Conservation (phyloP, 2,113 vertebrate species). For the Nycticryphes semicollaris region DNA sequence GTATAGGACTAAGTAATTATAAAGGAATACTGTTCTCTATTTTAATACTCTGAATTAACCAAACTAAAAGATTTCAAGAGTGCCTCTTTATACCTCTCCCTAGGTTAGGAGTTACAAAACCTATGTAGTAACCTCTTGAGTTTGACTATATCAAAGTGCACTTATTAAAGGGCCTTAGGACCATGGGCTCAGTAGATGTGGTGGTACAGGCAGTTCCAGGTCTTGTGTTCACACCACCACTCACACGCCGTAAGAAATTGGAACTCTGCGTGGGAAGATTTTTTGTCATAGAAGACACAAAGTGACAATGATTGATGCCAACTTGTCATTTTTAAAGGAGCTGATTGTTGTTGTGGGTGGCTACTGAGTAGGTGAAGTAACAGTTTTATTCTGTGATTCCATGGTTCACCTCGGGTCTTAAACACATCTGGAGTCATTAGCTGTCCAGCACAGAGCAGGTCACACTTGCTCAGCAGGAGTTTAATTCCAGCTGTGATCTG, state of each 20-base stretch:
- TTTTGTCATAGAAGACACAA: background rate
- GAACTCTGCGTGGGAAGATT: background rate
- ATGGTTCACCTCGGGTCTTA: background rate
- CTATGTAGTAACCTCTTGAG: background rate
- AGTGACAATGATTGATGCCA: background rate
- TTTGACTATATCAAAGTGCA: background rate
- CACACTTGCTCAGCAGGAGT: background rate
- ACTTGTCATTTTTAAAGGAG: background rate
- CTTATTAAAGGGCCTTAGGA: background rate
- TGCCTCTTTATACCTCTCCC: background rate
- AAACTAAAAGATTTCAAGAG: background rate
- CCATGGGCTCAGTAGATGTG: accelerated
- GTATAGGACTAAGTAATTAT: background rate
- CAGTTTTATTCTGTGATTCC: background rate
- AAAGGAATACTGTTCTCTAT: background rate
- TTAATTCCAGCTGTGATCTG: background rate
- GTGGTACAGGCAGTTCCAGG: background rate
- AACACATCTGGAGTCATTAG: background rate
- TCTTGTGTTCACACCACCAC: background rate
- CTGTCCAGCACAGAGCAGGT: background rate
- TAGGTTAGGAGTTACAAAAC: background rate
- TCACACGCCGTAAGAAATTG: background rate
- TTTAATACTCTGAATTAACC: background rate
- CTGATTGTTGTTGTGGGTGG: background rate
- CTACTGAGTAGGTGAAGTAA: background rate